These are phyloP conservation scores for Camptogramma bilineatum DNA, from an alignment of 2,888 invertebrate genomes.

Conservation along the genomic window DNA sequence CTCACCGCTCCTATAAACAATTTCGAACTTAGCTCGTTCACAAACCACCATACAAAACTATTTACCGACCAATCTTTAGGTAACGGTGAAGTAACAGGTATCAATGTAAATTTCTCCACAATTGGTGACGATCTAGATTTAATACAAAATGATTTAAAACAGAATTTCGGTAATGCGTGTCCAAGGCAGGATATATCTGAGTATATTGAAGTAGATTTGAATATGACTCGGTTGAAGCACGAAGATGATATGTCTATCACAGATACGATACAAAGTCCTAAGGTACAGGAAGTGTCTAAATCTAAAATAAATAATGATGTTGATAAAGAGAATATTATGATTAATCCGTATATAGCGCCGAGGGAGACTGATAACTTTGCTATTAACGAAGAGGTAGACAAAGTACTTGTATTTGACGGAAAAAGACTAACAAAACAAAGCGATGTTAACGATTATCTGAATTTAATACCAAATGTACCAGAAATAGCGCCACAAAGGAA, in stretches of 20 bases:
- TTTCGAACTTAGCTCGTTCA: slow-evolving; percentile 68
- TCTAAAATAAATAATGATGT: slow-evolving; percentile 53
- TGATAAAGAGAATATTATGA: slow-evolving; percentile 75
- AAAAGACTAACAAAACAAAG: slow-evolving; percentile 65
- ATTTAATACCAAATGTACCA: slow-evolving; percentile 40
- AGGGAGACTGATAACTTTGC: slow-evolving; percentile 65
- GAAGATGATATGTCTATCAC: slow-evolving; percentile 77
- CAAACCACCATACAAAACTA: slow-evolving; percentile 66
- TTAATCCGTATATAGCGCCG: slow-evolving; percentile 69
- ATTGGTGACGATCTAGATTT: slow-evolving; percentile 70
- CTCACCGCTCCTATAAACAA: slow-evolving; percentile 56
- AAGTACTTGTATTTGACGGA: slow-evolving; percentile 75
- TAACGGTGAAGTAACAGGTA: slow-evolving; percentile 61
- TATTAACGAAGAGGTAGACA: slow-evolving; percentile 60
- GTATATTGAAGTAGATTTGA: slow-evolving; percentile 73
- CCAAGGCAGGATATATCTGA: slow-evolving; percentile 58
- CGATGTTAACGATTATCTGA: slow-evolving; percentile 45
- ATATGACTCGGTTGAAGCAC: slow-evolving; percentile 60
- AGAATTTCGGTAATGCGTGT: slow-evolving; percentile 51
- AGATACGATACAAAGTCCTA: slow-evolving; percentile 65
- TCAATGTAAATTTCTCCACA: slow-evolving; percentile 70
- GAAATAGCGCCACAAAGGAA: slow-evolving; percentile 56
- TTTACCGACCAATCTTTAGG: slow-evolving; percentile 66
- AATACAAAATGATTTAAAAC: slow-evolving; percentile 64
- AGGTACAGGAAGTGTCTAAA: slow-evolving; percentile 64